Evolutionary conservation across 1,140 invertebrate species (phyloP), one percentile per base, ranked within the genome.

Genomic region (Pectinophora gossypiella): DNA sequence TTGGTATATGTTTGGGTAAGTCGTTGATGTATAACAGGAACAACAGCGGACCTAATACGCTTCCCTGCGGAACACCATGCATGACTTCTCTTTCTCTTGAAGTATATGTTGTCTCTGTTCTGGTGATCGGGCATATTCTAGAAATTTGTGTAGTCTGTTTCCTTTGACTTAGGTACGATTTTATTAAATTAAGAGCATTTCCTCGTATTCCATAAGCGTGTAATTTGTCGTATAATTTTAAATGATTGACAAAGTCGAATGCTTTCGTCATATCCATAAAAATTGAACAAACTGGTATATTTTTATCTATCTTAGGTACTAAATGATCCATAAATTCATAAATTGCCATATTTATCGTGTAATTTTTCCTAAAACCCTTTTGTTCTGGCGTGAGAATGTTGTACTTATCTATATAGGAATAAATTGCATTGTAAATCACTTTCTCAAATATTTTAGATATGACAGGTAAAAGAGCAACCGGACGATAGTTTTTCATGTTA

Each of bases 371-470:
- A 21, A 44, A 44, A 6, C 42, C 42, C 7, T 44, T 12, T 44
- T 44, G 42, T 19, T 44, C 42, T 7, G 9, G 19, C 12, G 10
- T 20, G 12, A 44, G 15, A 13, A 44, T 19, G 10, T 44, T 44
- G 15, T 19, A 20, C 20, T 44, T 44, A 20, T 44, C 42, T 20
- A 44, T 9, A 15, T 12, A 44, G 9, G 7, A 12, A 19, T 44
- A 20, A 10, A 44, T 19, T 5, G 7, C 10, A 10, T 44, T 44
- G 42, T 44, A 44, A 20, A 44, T 44, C 4, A 44, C 15, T 44
- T 13, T 6, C 15, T 44, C 42, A 9, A 44, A 44, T 10, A 44
- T 21, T 44, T 44, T 44, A 91, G 79, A 19, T 10, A 44, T 20
- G 19, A 43, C 40, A n/a, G 36, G n/a, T n/a, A n/a, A n/a, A n/a